Evolutionary conservation across 1,140 invertebrate genomes (phyloP), one percentile per base, ranked within the genome.

Genomic region (Vollenhovia emeryi): DNA sequence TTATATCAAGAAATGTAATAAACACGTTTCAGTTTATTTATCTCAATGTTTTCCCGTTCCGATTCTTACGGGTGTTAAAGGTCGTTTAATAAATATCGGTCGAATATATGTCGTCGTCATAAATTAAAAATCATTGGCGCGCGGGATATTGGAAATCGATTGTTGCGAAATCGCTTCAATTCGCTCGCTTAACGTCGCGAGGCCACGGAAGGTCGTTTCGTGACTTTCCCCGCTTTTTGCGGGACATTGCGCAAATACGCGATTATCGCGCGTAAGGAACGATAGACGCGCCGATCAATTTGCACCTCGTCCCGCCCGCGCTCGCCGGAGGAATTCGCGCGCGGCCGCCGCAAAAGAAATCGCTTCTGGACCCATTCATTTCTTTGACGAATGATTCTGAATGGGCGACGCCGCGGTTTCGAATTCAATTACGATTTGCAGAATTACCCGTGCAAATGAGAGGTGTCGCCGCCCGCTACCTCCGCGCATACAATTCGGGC

Each of bases 361-460:
- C 74, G 87, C 69, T 80, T 75, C 52, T 80, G 60, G 80, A 33
- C 43, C 88, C 89, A 84, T 90, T 90, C 84, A 88, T 90, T 90
- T 90, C 68, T 88, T 90, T 90, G 88, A 90, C 89, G 89, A 90
- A 90, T 90, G 89, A 87, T 84, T 62, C 62, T 30, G 86, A 74
- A 55, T 48, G 21, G 52, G 55, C 27, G 57, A 62, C 18, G 48
- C 76, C 45, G 45, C 68, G 69, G 73, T 88, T 84, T 85, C 87
- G 82, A 86, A 90, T 90, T 90, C 89, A 90, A 90, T 90, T 90
- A 90, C 86, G 45, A 90, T 90, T 90, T 90, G 86, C 84, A 52
- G 89, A 86, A 90, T 90, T 90, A 86, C 83, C 89, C 88, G 88
- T 90, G 89, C 88, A 90, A 90, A 90, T 90, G 88, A 88, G 83